Evolutionary conservation across 2,888 invertebrate species (phyloP), one percentile per base, ranked within the genome.

Genomic region (Steromphala cineraria): DNA sequence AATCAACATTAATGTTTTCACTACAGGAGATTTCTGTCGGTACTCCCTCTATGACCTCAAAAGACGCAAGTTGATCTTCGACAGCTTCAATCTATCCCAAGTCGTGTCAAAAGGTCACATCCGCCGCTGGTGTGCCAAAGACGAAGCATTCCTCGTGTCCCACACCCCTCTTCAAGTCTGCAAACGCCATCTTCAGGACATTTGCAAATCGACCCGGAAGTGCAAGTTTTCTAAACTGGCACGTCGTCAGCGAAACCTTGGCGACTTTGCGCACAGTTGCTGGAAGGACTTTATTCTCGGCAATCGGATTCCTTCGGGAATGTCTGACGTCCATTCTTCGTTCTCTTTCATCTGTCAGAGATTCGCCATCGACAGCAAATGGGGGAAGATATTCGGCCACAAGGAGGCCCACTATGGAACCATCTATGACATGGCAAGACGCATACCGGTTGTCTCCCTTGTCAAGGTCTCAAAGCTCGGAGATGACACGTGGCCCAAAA

Each of bases 291-390:
- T 89, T 52, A 87, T 89, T 2, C 81, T 89, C n/a, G 89, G 89
- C 21, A 86, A 88, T 8, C 76, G 82, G 75, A 78, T 89, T 0
- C 91, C 91, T 1, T 81, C 82, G 21, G 89, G 89, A 1, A 82
- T 91, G 53, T 88, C 89, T 7, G 84, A 85, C 40, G 82, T 82
- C 17, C 82, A 84, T 31, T 81, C 84, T 10, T 85, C 86, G 28
- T 85, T 86, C n/a, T 89, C 87, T 56, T 87, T 90, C 78, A 87
- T 91, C 10, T 91, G 91, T 79, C 91, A 91, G 82, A 81, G 86
- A 8, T 89, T 89, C 67, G 86, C 87, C 21, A 82, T 85, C n/a
- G 84, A 85, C 17, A 87, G 87, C 46, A 81, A 84, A 36, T 81
- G 86, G 21, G 89, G 88, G 5, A 84, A 86, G 52, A 78, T 85